Evolutionary conservation across 2,888 invertebrate genomes (phyloP), one percentile per base, ranked within the genome.

Genomic region (Eupeodes latifasciatus): DNA sequence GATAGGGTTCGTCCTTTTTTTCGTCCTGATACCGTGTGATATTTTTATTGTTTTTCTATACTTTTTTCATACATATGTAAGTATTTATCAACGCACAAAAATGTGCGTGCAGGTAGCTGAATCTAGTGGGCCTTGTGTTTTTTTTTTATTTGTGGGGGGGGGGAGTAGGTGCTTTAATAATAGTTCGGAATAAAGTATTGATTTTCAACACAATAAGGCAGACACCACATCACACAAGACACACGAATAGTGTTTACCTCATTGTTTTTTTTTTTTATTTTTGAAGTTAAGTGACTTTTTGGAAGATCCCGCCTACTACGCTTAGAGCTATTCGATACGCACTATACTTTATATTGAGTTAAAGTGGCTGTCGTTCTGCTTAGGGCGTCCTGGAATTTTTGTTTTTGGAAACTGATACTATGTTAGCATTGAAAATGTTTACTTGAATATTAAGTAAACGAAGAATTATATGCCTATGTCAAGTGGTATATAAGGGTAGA

Each of bases 141-240:
- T 74, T 49, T 67, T 53, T 40, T 19, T 51, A 4, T 12, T 27
- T 27, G 40, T 2, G 40, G 40, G 40, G 6, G 6, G 40, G 40
- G 40, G 40, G 1, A 40, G 40, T 40, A 9, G 40, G 7, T 11
- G 1, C 36, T 79, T 62, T 87, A 87, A 87, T 80, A 79, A 87
- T 77, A 84, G 87, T 84, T 84, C 72, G 61, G 51, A 59, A 55
- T 61, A 55, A 76, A 83, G 84, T 87, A 87, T 87, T 87, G 87
- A 87, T 87, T 84, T 86, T 67, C 27, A 27, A 40, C 19, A 40
- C 12, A 47, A 40, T 40, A 16, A 75, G 47, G 66, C 72, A 81
- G 44, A 77, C 72, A 71, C 9, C 9, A 40, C 40, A 40, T 40
- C 40, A 40, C 75, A 64, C 44, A 74, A 47, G 27, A 69, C 36